Base-by-base conservation (phyloP, 2,888 invertebrate species). In the Neoaliturus tenellus region DNA sequence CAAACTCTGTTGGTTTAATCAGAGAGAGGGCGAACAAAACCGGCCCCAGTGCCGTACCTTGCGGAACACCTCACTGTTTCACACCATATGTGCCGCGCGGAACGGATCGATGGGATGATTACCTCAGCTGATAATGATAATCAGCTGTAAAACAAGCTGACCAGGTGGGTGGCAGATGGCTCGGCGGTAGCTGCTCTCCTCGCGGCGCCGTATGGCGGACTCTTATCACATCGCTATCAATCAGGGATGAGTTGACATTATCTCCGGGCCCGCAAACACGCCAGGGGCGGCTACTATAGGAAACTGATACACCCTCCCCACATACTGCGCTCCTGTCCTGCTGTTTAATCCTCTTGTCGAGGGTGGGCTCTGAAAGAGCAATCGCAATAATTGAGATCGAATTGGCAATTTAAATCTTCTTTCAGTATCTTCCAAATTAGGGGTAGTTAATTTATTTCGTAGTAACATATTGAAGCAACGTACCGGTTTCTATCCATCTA, bases 211-310 rank as follows among this genome's bases (percentile, higher is more conserved):
- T 39, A 39, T 71, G 41, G 39, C 20, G 39, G 23, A 2, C 41
- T 23, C 35, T 75, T 48, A 75, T 41, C 75, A 75, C 25, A 25
- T 69, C 48, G 39, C 75, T 44, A 75, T 75, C 75, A 75, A 75
- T 75, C 75, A 75, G 75, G 75, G 75, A 75, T 75, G 75, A 75
- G 75, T 75, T 75, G 75, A 75, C 75, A 48, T 48, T 75, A 75
- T 75, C 75, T 75, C 17, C 6, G 1, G 75, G 2, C 20, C 75
- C 75, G 31, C 75, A 75, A 75, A 75, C 75, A 75, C 23, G 75
- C 48, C 41, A 1, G 23, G 44, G 69, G 69, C 69, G 2, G 8
- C 25, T 31, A n/a, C 69, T 35, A 75, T 75, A 25, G 75, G 75
- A 75, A 75, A 75, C 75, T 75, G 39, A 75, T 75, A 73, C 41